Evolutionary conservation across 92 coral and sea anemone species (phyloP), one percentile per base, ranked within the genome.

Genomic region (Umimayanthus kanabou): DNA sequence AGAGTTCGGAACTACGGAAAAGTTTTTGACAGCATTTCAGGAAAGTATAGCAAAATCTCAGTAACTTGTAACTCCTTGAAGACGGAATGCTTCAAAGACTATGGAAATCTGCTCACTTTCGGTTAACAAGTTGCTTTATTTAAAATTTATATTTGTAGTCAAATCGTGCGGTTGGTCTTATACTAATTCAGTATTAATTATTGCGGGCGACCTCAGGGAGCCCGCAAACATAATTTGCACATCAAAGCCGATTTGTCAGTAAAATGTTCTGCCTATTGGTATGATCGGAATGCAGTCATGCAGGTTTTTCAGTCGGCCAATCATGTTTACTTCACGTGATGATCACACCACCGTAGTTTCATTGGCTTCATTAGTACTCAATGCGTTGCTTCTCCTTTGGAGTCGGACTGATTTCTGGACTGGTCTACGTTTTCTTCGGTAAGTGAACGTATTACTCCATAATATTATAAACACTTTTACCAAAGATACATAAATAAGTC

Each of bases 401-500:
- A 66, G 73, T 20, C 2, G 9, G 74, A 25, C 2, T 2, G 8
- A 1, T 25, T 69, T n/a, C 39, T 25, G 22, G 74, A 29, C 37
- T 69, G 37, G 10, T 69, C 74, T 25, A n/a, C 9, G 11, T 69
- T 11, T 69, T 69, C 1, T 77, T 77, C 81, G 58, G 81, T 73
- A 37, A 73, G 77, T 37, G 23, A 40, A 16, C 29, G 7, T 39
- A 57, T 76, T 76, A 43, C 25, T 42, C 58, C 55, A 77, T 45
- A 43, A 78, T 78, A 43, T 47, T 49, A 23, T 78, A 74, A 74
- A 74, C 50, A 74, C 25, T 74, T 6, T 74, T 74, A 74, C n/a
- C 79, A 74, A 16, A 74, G 66, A 78, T 78, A 78, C 66, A 78
- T 28, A 78, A 78, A 78, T 45, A 47, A 78, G 64, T 1, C 81